A percentile compares a stretch with the other conserved stretches of the same genome.
Conservation (phyloP, 2,113 vertebrate genomes). For the Paracyprichromis sp. region DNA sequence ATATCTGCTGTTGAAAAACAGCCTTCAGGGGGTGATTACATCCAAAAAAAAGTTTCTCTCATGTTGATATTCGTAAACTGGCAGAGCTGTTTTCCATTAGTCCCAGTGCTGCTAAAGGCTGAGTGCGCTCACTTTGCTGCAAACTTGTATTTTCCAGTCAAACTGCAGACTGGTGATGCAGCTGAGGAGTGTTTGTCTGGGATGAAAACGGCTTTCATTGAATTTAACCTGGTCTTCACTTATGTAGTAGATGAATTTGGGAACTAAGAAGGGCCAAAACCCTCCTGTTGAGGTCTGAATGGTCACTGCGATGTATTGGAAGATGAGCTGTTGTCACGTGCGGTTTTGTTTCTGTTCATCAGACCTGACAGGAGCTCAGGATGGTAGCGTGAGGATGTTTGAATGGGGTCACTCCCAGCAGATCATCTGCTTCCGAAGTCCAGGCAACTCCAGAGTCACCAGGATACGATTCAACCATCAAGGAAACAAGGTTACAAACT, state of each 20-base stretch:
- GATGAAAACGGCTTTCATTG: not conserved
- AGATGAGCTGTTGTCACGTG: not conserved
- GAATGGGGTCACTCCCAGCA: slow-evolving; percentile 98
- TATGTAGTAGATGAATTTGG: not conserved
- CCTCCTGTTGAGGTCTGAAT: not conserved
- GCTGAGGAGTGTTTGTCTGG: not conserved
- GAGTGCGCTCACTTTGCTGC: not conserved
- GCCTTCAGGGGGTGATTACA: not conserved
- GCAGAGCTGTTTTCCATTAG: not conserved
- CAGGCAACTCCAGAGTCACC: slow-evolving; percentile 90
- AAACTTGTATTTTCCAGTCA: not conserved
- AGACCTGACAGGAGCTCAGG: slow-evolving; percentile 97
- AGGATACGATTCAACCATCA: slow-evolving; percentile 95
- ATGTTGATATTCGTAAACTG: not conserved
- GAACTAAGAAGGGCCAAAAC: not conserved
- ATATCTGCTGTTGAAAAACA: not conserved
- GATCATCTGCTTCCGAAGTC: slow-evolving; percentile 92
- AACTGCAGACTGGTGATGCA: not conserved
- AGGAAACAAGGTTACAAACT: slow-evolving; percentile 85
- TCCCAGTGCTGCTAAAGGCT: not conserved
- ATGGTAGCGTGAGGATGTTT: slow-evolving; percentile 97
- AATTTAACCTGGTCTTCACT: not conserved
- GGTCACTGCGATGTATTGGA: not conserved
- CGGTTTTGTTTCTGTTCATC: not conserved
- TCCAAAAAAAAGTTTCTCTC: not conserved